Percentiles rank a stretch among this genome's conserved stretches.
Evolutionary conservation across 2,888 invertebrate species (phyloP).

Genomic region (Eupithecia vulgata): DNA sequence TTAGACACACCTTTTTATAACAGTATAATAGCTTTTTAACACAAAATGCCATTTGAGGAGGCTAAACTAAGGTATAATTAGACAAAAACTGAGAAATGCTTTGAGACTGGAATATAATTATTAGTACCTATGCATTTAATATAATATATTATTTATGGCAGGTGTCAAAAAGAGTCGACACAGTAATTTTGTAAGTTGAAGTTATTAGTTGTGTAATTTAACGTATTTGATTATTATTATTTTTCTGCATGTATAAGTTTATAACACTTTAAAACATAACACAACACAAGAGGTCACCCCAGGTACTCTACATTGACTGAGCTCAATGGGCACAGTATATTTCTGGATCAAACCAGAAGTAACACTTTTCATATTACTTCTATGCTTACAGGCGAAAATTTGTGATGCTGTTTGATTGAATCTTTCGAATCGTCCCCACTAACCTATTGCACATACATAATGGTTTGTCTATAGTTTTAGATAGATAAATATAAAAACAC

Average conservation of each 20-base stretch:
- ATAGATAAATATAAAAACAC: no score
- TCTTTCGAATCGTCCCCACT: no score
- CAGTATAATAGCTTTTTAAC: background rate
- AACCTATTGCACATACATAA: no score
- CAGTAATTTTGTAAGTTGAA: background rate
- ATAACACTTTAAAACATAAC: background rate
- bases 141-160: background rate
- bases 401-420: no score
- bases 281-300: background rate
- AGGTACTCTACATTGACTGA: constrained; percentile 16
- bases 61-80: no score
- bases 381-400: background rate
- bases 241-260: background rate
- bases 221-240: no score
- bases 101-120: no score
- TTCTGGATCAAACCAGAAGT: background rate
- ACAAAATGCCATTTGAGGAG: background rate
- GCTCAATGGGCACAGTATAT: constrained; percentile 9
- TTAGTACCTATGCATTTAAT: no score
- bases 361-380: background rate
- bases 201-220: background rate
- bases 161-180: no score
- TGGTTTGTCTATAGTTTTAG: no score
- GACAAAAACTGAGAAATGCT: no score
- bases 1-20: background rate